These are phyloP conservation scores for Papilio aristodemus DNA, from an alignment of 1,140 invertebrate species.

Conservation along the genomic window DNA sequence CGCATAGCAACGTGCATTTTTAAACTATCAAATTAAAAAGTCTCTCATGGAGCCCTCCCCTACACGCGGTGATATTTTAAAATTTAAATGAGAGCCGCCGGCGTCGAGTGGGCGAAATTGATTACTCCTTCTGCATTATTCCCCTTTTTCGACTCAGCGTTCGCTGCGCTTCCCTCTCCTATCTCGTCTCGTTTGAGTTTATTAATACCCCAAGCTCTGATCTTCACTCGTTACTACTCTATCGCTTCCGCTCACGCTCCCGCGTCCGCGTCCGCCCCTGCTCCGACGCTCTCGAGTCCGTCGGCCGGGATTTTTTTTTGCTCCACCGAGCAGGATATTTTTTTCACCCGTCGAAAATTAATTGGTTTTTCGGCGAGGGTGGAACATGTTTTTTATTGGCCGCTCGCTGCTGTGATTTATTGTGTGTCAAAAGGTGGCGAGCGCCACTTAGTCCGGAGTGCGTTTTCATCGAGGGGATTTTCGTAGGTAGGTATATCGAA, in stretches of 20 bases:
- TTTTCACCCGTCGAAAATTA: conserved; percentile 78
- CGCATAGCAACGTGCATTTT: conserved; percentile 75
- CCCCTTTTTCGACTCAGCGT: conserved; percentile 75
- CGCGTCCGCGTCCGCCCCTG: conserved; percentile 36
- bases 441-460: conserved; percentile 72
- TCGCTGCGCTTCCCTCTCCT: conserved; percentile 61
- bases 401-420: conserved; percentile 76
- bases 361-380: conserved; percentile 79
- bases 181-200: conserved; percentile 76
- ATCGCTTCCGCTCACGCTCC: conserved; percentile 42
- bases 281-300: conserved; percentile 37
- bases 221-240: conserved; percentile 42
- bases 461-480: conserved; percentile 61
- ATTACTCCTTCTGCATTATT: conserved; percentile 79
- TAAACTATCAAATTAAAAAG: conserved; percentile 78
- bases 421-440: conserved; percentile 78
- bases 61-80: conserved; percentile 73
- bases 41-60: conserved; percentile 64
- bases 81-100: conserved; percentile 77
- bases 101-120: conserved; percentile 78
- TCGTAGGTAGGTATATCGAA: conserved; percentile 39
- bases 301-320: conserved; percentile 61
- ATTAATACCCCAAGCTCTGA: conserved; percentile 62
- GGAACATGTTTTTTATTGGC: conserved; percentile 79
- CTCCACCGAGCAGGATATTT: conserved; percentile 68